A percentile compares a stretch with the other conserved stretches of the same genome.
Conservation (phyloP, 2,888 invertebrate genomes). For the Philhelius pedissequus region DNA sequence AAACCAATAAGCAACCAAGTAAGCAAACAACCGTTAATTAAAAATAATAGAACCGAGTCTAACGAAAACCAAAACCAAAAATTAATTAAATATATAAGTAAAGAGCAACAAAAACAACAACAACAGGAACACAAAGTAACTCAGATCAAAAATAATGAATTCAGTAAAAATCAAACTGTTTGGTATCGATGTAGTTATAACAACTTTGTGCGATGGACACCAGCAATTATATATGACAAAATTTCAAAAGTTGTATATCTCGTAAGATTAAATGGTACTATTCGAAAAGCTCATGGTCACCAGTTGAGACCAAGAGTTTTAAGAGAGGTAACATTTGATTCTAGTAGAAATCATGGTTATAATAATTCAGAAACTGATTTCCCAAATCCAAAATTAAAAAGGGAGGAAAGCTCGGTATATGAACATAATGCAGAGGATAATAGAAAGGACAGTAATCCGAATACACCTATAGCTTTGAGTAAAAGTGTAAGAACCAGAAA, state of each 20-base stretch:
- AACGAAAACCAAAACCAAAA: no score
- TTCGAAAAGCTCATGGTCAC: conserved; percentile 4
- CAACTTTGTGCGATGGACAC: no score
- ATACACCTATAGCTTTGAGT: background rate
- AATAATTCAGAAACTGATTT: background rate
- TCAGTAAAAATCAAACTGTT: no score
- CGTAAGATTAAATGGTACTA: conserved; percentile 3
- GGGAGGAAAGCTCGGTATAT: background rate
- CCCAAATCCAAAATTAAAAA: background rate
- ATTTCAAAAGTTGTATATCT: background rate
- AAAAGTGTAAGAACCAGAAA: background rate
- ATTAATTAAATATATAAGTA: no score
- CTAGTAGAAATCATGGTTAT: background rate
- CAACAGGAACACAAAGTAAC: no score
- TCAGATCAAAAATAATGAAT: no score
- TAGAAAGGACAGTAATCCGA: background rate
- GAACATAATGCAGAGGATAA: background rate
- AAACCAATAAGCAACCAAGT: no score
- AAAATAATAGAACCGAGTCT: no score
- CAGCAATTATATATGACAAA: no score
- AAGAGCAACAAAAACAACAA: no score
- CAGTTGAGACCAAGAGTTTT: background rate
- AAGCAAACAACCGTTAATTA: no score
- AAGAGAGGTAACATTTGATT: conserved; percentile 13
- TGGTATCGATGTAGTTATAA: no score